Base-by-base conservation (phyloP, 2,113 vertebrate species). In the Cheilinus undulatus region DNA sequence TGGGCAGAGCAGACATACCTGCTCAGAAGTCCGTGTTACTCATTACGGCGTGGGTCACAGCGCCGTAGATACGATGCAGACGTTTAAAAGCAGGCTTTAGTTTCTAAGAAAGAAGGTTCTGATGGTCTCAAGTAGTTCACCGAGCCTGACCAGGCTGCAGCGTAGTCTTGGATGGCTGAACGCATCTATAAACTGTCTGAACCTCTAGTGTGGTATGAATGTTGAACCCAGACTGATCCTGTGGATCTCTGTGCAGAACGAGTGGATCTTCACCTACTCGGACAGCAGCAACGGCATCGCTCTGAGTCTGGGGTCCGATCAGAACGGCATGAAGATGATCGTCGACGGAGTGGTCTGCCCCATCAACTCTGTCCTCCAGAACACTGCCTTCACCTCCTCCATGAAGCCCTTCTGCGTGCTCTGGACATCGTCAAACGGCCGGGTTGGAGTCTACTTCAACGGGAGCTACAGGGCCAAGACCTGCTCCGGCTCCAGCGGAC, bases 261-360 rank as follows among this genome's bases (percentile, higher is more conserved):
- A 96, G 93, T 93, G 80, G 61, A 80, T 95, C 74, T 98, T 99
- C 88, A 93, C 93, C 19, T 97, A 98, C 87, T 67, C 48, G 0
- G 74, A 91, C 58, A 27, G 20, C 0, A 38, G 3, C 38, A 34
- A 1, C 40, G 86, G 88, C 1, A 19, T 83, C 11, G 17, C 5
- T 0, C 81, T 99, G 59, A 90, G 93, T 36, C 93, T 99, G 0
- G 95, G 95, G 22, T 92, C 92, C 15, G 45, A 34, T 28, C 38
- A 17, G 19, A 51, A 26, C 59, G 73, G 43, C 76, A 94, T 92
- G 92, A 88, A 73, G 53, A 19, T 94, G 50, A 40, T 59, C 71
- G 62, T 98, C 1, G 88, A 77, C 13, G 92, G 78, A 3, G 71
- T 70, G 0, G 69, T 75, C 24, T 99, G 98, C 70, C 20, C 83